These are phyloP conservation scores for Hypomesus transpacificus DNA, from an alignment of 2,113 vertebrate species.

Conservation along the genomic window DNA sequence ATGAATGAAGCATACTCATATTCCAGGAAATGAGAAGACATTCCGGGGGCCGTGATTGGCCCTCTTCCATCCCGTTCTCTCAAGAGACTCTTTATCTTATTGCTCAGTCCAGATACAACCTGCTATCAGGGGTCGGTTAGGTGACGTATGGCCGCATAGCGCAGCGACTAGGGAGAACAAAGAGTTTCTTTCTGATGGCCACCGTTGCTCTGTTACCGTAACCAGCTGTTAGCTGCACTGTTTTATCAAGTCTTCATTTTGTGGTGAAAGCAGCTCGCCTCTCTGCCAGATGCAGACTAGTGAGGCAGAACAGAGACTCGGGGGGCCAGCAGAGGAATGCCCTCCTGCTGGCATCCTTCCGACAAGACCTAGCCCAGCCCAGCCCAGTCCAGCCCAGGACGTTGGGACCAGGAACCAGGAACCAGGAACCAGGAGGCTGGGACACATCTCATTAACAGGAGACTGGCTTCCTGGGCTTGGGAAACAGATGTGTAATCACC, in stretches of 20 bases:
- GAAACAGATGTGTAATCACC: constrained; percentile 32
- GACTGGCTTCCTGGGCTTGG: not conserved
- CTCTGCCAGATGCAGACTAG: constrained; percentile 63
- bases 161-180: constrained; percentile 41
- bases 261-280: constrained; percentile 68
- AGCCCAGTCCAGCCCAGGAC: constrained; percentile 2
- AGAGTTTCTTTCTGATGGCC: constrained; percentile 46
- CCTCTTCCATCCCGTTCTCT: constrained; percentile 41
- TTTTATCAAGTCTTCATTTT: constrained; percentile 69
- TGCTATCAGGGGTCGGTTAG: constrained; percentile 35
- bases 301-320: constrained; percentile 64
- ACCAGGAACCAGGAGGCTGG: constrained; percentile 4
- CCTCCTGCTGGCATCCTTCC: constrained; percentile 63
- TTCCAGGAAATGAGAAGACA: constrained; percentile 53
- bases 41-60: constrained; percentile 49
- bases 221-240: constrained; percentile 50
- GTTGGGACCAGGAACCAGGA: constrained; percentile 23
- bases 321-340: constrained; percentile 66
- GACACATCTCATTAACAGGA: constrained; percentile 27
- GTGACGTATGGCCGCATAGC: constrained; percentile 29
- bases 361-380: constrained; percentile 29
- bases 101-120: constrained; percentile 39
- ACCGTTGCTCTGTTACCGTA: constrained; percentile 23
- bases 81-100: constrained; percentile 58
- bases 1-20: constrained; percentile 44